Base-by-base conservation (phyloP, 1,140 invertebrate genomes). In the Steinernema feltiae region DNA sequence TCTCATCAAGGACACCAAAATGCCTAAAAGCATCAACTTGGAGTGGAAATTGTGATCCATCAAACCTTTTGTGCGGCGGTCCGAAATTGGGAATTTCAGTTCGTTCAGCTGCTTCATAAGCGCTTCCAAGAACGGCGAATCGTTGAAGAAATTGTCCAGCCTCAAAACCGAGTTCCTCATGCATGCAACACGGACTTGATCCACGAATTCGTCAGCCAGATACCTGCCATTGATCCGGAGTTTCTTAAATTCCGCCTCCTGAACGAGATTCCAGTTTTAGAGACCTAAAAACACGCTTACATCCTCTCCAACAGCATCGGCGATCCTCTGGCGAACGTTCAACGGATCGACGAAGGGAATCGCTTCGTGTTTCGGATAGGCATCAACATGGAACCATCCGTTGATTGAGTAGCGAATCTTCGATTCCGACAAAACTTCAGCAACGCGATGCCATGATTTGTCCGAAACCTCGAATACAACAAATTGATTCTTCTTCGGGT, bases 301-400 rank as follows among this genome's bases (percentile, higher is more conserved):
- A 35, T 78, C 76, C 2, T 27, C 32, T 1, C 74, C 82, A 73
- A 82, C 83, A 80, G 70, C 29, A 75, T 18, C 32, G 32, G 77
- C 18, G 17, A 1, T 31, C 32, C 21, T 21, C 48, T 81, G 30
- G n/a, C 32, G 48, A 35, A 35, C 76, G n/a, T n/a, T n/a, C n/a
- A 30, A 70, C 32, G 27, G 30, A 29, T 30, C 70, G 69, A 79
- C 75, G 71, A 30, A 32, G n/a, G 81, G 53, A 17, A 48, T 21
- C 0, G 41, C 48, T 29, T 69, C 53, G 15, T 15, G 3, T 63
- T 15, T 3, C 12, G 15, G 15, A 1, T 76, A 31, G 7, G 76
- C 81, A 21, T 83, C 63, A 32, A 70, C 71, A 73, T 82, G 83
- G 70, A 84, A 82, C 81, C 81, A 82, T 32, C 81, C 81, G 70